Evolutionary conservation across 1,140 invertebrate species (phyloP).

Genomic region (Calycopis cecrops): DNA sequence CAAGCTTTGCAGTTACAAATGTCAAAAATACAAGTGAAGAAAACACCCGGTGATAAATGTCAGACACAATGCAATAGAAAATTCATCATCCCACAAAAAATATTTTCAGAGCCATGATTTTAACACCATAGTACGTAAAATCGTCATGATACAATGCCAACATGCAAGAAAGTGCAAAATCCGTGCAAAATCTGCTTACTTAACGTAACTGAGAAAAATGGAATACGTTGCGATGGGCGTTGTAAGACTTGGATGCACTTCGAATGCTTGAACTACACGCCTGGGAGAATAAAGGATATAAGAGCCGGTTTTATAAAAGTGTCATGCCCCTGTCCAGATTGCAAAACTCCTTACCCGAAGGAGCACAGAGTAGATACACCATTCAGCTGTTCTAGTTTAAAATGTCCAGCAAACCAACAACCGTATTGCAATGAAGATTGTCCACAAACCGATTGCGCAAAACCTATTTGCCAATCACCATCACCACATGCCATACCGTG

Average conservation of each 20-base stretch:
- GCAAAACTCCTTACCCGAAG: slow-evolving; percentile 16
- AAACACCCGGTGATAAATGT: too few relatives aligned
- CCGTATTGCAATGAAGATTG: neutral
- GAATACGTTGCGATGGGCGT: slow-evolving; percentile 52
- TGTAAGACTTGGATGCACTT: slow-evolving; percentile 57
- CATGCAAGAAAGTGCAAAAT: slow-evolving; percentile 43
- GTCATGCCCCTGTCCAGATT: slow-evolving; percentile 52
- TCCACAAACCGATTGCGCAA: too few relatives aligned
- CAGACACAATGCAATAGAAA: too few relatives aligned
- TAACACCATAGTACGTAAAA: too few relatives aligned
- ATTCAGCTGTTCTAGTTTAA: neutral
- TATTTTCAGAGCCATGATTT: too few relatives aligned
- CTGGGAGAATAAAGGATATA: slow-evolving; percentile 53
- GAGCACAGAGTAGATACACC: slow-evolving; percentile 4
- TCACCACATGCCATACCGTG: too few relatives aligned
- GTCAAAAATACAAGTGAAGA: too few relatives aligned
- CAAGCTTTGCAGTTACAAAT: too few relatives aligned
- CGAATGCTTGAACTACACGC: slow-evolving; percentile 50
- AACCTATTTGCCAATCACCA: too few relatives aligned
- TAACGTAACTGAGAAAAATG: slow-evolving; percentile 39
- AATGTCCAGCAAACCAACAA: slow-evolving; percentile 1
- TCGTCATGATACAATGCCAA: neutral
- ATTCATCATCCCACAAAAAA: too few relatives aligned
- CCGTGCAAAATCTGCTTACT: slow-evolving; percentile 53
- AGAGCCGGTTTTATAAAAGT: slow-evolving; percentile 44